Evolutionary conservation across 2,888 invertebrate genomes (phyloP), one percentile per base, ranked within the genome.

Genomic region (Laothoe populi): DNA sequence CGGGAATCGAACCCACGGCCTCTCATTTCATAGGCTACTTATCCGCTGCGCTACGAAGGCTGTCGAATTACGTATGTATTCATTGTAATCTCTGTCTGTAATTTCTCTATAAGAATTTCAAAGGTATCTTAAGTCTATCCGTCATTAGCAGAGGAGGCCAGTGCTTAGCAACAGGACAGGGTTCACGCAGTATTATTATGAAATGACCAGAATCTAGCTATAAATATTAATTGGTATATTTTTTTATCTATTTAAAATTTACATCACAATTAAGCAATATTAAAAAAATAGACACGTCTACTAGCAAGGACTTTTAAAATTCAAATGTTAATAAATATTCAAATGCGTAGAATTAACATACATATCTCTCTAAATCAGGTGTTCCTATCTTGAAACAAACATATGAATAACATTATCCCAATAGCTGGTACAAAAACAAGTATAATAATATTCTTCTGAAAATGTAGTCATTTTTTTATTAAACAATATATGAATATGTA

Each of bases 401-500:
- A 35, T 4, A 10, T 35, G 53, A 53, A 53, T 46, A 23, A 19
- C 31, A 53, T 53, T 53, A 35, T 0, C 7, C 0, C 4, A 11
- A 19, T 44, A 42, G 16, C 5, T 16, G n/a, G 19, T 44, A 44
- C 8, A 16, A 31, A 53, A 21, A 53, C 53, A 35, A 35, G 53
- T 35, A 35, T 31, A n/a, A n/a, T n/a, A n/a, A 19, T 53, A 19
- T 35, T 53, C 35, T 35, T 35, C 35, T 23, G 1, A 53, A 53
- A 53, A 19, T 35, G 5, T 19, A 2, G 31, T 8, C 31, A 35
- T 1, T 19, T 35, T 49, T 11, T 35, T 53, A 35, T 53, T 7
- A 16, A 16, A 53, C 53, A 53, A 53, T 53, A 53, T 35, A 53
- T 53, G 19, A 35, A 53, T 53, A 53, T 53, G n/a, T 21, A 53